These are phyloP conservation scores for Ptychadena robeensis DNA, from an alignment of 2,797 vertebrate species.

Conservation along the genomic window DNA sequence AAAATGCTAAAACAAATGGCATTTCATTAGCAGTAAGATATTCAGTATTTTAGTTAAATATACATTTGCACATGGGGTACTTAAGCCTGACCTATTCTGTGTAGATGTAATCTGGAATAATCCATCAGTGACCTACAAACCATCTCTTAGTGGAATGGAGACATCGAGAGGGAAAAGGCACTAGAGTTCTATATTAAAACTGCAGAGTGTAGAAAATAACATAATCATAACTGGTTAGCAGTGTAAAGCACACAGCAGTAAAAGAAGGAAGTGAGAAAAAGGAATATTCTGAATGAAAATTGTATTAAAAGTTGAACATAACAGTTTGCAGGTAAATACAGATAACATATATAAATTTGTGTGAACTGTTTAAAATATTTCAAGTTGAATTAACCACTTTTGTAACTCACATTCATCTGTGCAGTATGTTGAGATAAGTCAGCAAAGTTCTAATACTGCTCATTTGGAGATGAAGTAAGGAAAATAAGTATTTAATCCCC, in stretches of 20 bases:
- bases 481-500: no score
- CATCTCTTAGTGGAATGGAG: slow-evolving; percentile 44
- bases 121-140: slow-evolving; percentile 48
- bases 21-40: background rate
- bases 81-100: slow-evolving; percentile 45
- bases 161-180: background rate
- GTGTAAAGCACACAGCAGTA: background rate
- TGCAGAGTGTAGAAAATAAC: slow-evolving; percentile 1
- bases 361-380: no score
- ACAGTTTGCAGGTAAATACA: no score
- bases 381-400: no score
- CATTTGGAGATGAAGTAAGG: no score
- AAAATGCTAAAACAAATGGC: background rate
- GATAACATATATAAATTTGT: no score
- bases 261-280: background rate
- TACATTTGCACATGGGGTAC: slow-evolving; percentile 15
- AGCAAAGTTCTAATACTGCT: no score
- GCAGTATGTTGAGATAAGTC: no score
- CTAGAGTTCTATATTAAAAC: slow-evolving; percentile 23
- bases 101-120: slow-evolving; percentile 51
- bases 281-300: background rate
- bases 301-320: background rate
- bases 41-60: slow-evolving; percentile 18
- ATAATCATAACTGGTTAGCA: background rate
- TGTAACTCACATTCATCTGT: no score